phyloP scores from a whole-genome alignment of 1,140 invertebrate species.

The Helicoverpa armigera region DNA sequence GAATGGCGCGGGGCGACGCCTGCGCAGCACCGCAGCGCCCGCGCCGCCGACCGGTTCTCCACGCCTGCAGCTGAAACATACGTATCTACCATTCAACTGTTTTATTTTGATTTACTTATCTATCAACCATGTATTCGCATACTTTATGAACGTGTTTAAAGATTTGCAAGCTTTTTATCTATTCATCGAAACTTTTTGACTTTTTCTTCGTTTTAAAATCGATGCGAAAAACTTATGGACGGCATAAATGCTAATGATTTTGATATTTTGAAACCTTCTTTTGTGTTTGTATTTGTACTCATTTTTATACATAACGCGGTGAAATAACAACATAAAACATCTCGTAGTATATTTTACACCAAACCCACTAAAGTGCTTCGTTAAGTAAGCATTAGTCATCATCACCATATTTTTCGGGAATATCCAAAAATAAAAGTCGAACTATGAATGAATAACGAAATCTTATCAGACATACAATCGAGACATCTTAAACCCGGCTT shows the following conservation, averaged over 20 bases:
- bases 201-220: too few species aligned
- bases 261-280: too few species aligned
- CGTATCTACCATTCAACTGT: slow-evolving; percentile 68
- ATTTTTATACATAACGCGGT: too few species aligned
- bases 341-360: neutral
- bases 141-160: slow-evolving; percentile 55
- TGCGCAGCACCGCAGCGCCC: slow-evolving; percentile 13
- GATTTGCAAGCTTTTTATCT: slow-evolving; percentile 50
- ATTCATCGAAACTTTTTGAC: slow-evolving; percentile 4
- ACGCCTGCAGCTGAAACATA: slow-evolving; percentile 77
- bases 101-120: slow-evolving; percentile 85
- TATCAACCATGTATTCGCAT: slow-evolving; percentile 64
- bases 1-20: slow-evolving; percentile 72
- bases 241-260: too few species aligned
- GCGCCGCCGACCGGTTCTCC: slow-evolving; percentile 42
- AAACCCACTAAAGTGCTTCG: too few species aligned
- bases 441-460: slow-evolving; percentile 50
- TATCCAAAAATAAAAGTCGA: slow-evolving; percentile 38
- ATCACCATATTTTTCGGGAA: neutral
- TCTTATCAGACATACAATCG: slow-evolving; percentile 45
- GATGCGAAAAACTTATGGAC: too few species aligned
- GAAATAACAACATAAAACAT: neutral
- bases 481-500: slow-evolving; percentile 58
- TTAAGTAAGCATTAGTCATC: too few species aligned
- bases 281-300: too few species aligned